Evolutionary conservation across 1,140 invertebrate species (phyloP), one percentile per base, ranked within the genome.

Genomic region (Bombus sibiricus): DNA sequence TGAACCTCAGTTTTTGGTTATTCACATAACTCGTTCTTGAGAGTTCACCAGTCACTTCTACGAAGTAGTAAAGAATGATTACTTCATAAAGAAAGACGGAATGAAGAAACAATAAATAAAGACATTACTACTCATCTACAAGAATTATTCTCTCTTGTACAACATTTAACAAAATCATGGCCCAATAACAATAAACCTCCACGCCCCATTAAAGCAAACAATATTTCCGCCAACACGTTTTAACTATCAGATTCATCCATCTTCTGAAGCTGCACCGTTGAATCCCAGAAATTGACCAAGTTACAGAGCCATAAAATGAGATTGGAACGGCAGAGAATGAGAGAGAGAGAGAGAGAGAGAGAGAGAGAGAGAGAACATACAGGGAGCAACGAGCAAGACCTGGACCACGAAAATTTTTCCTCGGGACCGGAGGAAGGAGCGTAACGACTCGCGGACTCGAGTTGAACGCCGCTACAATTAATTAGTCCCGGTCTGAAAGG

Each of bases 401-500:
- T 68, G 25, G 32, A 18, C 37, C 9, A 13, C 32, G 32, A 62
- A 83, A 80, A 80, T 77, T 32, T 68, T 87, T 62, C 1, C 28
- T 28, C 15, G n/a, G 47, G 43, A 39, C 41, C n/a, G 69, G n/a
- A 34, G 47, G 22, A 28, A 71, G 71, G 41, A 82, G 25, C 34
- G 34, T 77, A 68, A 68, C 73, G 41, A 83, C 43, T 66, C 53
- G 28, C 25, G 25, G 47, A 12, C 12, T 41, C 32, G 39, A 80
- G 25, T 25, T 81, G 53, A 57, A 75, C 9, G 76, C 37, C 10
- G 41, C 47, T 57, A 80, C 86, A 64, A 89, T 89, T 89, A 89
- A 89, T 89, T 89, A 88, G 66, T 73, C 39, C 28, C 1, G 1
- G 53, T 76, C 34, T 80, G 66, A 85, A 80, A 72, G 68, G 75